Base-by-base conservation (phyloP, 2,797 vertebrate genomes). In the Anas bernieri region DNA sequence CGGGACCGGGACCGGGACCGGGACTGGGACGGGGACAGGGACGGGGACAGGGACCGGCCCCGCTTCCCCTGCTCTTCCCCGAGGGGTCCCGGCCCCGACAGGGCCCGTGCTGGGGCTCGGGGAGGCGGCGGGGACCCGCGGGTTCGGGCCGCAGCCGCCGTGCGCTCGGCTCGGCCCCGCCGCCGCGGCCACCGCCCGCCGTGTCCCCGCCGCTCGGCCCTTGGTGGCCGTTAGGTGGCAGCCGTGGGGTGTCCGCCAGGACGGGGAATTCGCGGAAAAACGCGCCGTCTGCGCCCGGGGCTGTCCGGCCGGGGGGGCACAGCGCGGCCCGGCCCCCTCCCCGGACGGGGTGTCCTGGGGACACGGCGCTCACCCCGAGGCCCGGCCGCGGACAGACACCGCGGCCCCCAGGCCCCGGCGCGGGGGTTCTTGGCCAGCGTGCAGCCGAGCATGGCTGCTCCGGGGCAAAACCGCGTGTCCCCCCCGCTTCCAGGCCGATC, bases 201-300 rank as follows among this genome's bases (percentile, higher is more conserved):
- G 21, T 31, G 31, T 17, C 48, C 13, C 20, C 23, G 26, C 46
- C 25, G 76, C 66, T 17, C 58, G 84, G 72, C 67, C 22, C 8
- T 30, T 5, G 1, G 33, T 46, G 70, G 73, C 97, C 97, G 92
- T 89, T 77, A 98, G 98, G 88, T 97, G 97, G 97, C 96, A 58
- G 52, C 55, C 89, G 86, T 50, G 95, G 12, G 82, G 93, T 46
- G 68, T 22, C n/a, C 5, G 16, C 20, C 3, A 12, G 43, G 66
- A 23, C 1, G 8, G 7, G 21, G 28, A 0, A 39, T 46, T 13
- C 4, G 37, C 45, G 6, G 52, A 9, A 50, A 37, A 73, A 56
- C 2, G 4, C 3, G 2, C 54, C 2, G 56, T 17, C 12, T 10
- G n/a, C 18, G 22, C 8, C 54, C 12, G 12, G 12, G 25, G 33